Conservation (phyloP, 1,140 invertebrate species). For the Diabrotica undecimpunctata region DNA sequence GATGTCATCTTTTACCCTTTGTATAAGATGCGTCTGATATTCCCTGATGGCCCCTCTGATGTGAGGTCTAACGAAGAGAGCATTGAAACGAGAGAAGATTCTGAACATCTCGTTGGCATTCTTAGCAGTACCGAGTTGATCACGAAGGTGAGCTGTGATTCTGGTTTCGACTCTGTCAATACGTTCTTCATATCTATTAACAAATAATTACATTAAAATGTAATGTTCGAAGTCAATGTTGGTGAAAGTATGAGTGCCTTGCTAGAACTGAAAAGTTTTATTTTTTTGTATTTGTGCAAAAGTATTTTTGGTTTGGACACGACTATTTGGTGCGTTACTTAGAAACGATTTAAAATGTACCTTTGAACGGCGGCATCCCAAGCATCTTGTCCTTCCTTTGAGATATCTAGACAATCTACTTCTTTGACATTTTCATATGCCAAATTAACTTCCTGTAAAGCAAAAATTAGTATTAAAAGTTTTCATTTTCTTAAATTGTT, state of each 20-base stretch:
- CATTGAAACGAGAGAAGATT: constrained; percentile 97
- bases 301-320: no score
- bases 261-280: no score
- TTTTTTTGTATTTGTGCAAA: no score
- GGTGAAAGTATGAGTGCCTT: no score
- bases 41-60: constrained; percentile 97
- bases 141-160: constrained; percentile 92
- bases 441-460: constrained; percentile 78
- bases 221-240: neutral
- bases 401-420: constrained; percentile 96
- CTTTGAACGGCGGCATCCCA: constrained; percentile 91
- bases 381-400: constrained; percentile 91
- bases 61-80: constrained; percentile 95
- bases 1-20: constrained; percentile 98
- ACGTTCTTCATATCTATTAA: constrained; percentile 86
- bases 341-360: neutral
- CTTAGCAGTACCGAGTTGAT: constrained; percentile 96
- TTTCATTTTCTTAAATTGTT: no score
- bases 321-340: no score
- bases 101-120: constrained; percentile 99
- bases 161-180: constrained; percentile 96
- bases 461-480: neutral
- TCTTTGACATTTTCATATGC: constrained; percentile 99
- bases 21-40: constrained; percentile 98
- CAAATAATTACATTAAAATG: neutral